A percentile compares a stretch with the other conserved stretches of the same genome.
These are phyloP conservation scores for Pocota personata DNA, from an alignment of 2,888 invertebrate genomes.

Conservation along the genomic window DNA sequence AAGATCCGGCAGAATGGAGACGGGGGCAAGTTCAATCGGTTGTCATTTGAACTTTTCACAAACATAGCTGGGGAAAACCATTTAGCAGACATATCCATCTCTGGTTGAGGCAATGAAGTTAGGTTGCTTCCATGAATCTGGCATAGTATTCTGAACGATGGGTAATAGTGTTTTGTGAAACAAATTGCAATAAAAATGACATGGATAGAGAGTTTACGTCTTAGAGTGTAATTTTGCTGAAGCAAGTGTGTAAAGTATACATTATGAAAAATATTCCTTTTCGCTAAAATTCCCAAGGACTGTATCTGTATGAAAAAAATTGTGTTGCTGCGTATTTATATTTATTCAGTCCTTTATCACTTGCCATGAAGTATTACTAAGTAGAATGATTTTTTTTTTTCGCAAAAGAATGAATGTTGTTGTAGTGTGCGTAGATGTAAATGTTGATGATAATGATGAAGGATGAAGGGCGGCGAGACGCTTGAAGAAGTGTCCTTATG, in stretches of 20 bases:
- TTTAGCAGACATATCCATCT: no score
- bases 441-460: constrained; percentile 1
- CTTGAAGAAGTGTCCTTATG: constrained; percentile 49
- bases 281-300: neutral
- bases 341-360: constrained; percentile 44
- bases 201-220: neutral
- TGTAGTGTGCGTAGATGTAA: constrained; percentile 24
- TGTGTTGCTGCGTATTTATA: constrained; percentile 38
- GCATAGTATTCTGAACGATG: no score
- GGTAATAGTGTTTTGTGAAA: no score
- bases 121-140: no score
- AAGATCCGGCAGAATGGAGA: no score
- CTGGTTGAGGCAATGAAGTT: no score
- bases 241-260: no score
- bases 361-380: constrained; percentile 22
- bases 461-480: constrained; percentile 24
- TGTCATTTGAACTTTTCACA: no score
- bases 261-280: neutral
- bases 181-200: neutral
- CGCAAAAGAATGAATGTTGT: neutral
- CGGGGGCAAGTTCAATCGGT: no score
- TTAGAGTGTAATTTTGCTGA: neutral
- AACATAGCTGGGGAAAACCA: no score
- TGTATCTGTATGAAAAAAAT: constrained; percentile 22
- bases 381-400: constrained; percentile 9